Conservation (phyloP, 2,113 vertebrate genomes). For the Corythornis madagascariensis region DNA sequence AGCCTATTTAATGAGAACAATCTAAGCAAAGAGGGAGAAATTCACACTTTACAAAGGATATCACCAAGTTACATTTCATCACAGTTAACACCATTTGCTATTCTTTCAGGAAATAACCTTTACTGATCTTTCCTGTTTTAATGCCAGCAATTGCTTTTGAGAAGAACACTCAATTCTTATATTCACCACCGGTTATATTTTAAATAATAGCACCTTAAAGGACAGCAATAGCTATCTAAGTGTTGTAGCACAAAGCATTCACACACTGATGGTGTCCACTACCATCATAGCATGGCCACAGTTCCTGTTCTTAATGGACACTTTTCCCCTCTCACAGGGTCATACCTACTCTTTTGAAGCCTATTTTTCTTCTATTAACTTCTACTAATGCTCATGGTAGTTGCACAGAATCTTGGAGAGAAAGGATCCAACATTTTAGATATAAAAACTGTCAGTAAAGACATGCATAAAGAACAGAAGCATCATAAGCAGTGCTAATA, state of each 20-base stretch:
- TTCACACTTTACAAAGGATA: constrained; percentile 45
- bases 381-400: background rate
- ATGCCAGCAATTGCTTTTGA: constrained; percentile 51
- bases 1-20: constrained; percentile 63
- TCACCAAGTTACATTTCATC: constrained; percentile 48
- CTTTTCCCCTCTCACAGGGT: background rate
- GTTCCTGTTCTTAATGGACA: constrained; percentile 27
- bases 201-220: constrained; percentile 53
- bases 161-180: constrained; percentile 14
- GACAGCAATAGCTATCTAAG: constrained; percentile 34
- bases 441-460: background rate
- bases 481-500: background rate
- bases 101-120: constrained; percentile 64
- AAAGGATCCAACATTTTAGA: background rate
- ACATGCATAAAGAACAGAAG: background rate
- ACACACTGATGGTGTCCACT: background rate
- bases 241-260: constrained; percentile 34
- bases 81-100: constrained; percentile 52
- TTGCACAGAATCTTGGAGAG: background rate
- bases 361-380: constrained; percentile 45
- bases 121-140: constrained; percentile 55
- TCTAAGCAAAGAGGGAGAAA: constrained; percentile 45
- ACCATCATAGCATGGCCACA: background rate
- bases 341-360: background rate
- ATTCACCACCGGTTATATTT: background rate